phyloP scores from a whole-genome alignment of 1,140 invertebrate species.

The Dufourea novaeangliae region DNA sequence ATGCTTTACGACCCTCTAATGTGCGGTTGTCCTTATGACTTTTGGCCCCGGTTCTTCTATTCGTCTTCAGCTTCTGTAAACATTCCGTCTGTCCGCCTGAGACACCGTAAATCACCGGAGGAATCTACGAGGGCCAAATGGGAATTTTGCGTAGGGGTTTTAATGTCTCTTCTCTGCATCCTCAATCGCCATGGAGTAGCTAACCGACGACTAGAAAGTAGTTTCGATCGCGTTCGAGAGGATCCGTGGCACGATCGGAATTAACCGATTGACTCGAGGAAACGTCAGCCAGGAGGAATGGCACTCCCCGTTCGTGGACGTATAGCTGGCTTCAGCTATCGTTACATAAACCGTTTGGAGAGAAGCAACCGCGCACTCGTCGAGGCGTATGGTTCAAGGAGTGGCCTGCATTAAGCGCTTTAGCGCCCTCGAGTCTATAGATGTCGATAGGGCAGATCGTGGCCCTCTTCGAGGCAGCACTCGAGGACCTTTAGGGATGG shows the following conservation, averaged over 20 bases:
- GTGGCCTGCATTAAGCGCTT: slow-evolving; percentile 59
- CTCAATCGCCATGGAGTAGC: too few relatives aligned
- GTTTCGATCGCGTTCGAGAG: too few relatives aligned
- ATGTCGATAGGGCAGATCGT: slow-evolving; percentile 77
- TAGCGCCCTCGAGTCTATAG: slow-evolving; percentile 55
- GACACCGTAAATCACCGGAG: not conserved
- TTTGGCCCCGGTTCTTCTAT: not conserved
- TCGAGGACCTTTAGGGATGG: slow-evolving; percentile 52
- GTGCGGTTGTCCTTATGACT: slow-evolving; percentile 3
- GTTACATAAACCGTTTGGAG: not conserved
- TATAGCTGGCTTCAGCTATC: slow-evolving; percentile 20
- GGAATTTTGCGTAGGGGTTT: not conserved
- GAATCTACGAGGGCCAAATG: not conserved
- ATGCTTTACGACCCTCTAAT: slow-evolving; percentile 26
- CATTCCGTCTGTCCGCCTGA: not conserved
- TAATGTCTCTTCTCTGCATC: too few relatives aligned
- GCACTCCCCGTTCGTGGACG: too few relatives aligned
- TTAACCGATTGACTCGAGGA: not conserved
- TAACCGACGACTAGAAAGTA: not conserved
- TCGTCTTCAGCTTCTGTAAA: not conserved
- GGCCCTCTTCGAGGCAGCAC: slow-evolving; percentile 51
- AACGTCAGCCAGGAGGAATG: not conserved
- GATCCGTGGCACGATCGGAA: not conserved
- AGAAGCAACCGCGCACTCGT: slow-evolving; percentile 31
- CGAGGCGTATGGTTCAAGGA: slow-evolving; percentile 33